Evolutionary conservation across 2,797 vertebrate genomes (phyloP).

Genomic region (Protosalanx chinensis): DNA sequence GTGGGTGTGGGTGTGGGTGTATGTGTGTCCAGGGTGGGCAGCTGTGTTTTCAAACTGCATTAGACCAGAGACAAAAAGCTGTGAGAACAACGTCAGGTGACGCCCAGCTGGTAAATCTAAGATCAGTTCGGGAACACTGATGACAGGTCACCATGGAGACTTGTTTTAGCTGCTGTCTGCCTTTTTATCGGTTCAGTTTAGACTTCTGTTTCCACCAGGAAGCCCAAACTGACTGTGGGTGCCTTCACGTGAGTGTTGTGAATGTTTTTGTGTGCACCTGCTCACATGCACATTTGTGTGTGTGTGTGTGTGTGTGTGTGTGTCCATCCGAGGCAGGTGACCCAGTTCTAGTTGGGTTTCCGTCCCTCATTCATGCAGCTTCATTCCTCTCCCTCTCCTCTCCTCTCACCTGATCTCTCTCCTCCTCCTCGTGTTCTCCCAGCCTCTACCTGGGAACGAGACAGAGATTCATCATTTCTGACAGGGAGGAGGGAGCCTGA

Average conservation of each 20-base stretch:
- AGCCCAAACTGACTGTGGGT: not conserved
- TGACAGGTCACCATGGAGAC: not conserved
- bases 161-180: not conserved
- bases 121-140: no score
- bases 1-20: not conserved
- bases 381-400: not conserved
- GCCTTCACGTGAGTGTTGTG: not conserved
- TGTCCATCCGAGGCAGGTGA: constrained; percentile 46
- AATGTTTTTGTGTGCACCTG: not conserved
- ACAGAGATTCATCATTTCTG: constrained; percentile 61
- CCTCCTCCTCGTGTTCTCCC: constrained; percentile 32
- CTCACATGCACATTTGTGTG: constrained; percentile 11
- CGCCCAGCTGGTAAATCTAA: no score
- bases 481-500: constrained; percentile 54
- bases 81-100: constrained; percentile 15
- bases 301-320: not conserved
- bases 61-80: constrained; percentile 13
- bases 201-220: no score
- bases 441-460: constrained; percentile 59
- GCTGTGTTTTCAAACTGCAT: constrained; percentile 27
- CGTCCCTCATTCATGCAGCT: constrained; percentile 34
- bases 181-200: not conserved
- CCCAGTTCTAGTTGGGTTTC: constrained; percentile 60
- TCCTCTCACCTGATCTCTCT: not conserved
- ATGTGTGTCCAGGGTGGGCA: not conserved